Evolutionary conservation across 1,140 invertebrate genomes (phyloP), one percentile per base, ranked within the genome.

Genomic region (Aleiodes sp.): DNA sequence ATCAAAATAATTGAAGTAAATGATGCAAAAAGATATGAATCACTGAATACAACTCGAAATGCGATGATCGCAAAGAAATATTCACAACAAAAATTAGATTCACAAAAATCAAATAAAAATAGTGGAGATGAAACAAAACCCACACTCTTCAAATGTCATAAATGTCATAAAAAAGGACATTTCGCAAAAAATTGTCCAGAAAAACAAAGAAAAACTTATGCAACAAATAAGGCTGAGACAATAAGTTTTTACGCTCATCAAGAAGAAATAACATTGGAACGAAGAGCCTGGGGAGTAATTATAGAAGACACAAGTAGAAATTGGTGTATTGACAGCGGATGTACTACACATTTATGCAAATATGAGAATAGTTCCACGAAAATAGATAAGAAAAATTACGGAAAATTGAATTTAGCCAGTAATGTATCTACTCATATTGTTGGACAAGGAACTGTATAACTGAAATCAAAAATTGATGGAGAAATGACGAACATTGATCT

Each of bases 11-110:
- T 70, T 12, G 70, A 71, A 59, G 77, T 80, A 66, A 56, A 21
- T 37, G 73, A 81, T 28, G 73, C 75, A 52, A 57, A 71, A 14
- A 72, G 70, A 16, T 63, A 70, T 3, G n/a, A n/a, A n/a, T n/a
- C n/a, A n/a, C n/a, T n/a, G n/a, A n/a, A n/a, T n/a, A n/a, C n/a
- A n/a, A n/a, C n/a, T n/a, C n/a, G n/a, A n/a, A n/a, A n/a, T n/a
- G n/a, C n/a, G n/a, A n/a, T n/a, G n/a, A n/a, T n/a, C n/a, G n/a
- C n/a, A n/a, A n/a, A n/a, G n/a, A n/a, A n/a, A n/a, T n/a, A n/a
- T n/a, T n/a, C n/a, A n/a, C n/a, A n/a, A n/a, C n/a, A n/a, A n/a
- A n/a, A n/a, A n/a, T n/a, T n/a, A n/a, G n/a, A n/a, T n/a, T n/a
- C n/a, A n/a, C n/a, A n/a, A n/a, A n/a, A n/a, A n/a, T n/a, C n/a